A percentile compares a stretch with the other conserved stretches of the same genome.
Evolutionary conservation across 2,797 vertebrate species (phyloP).

Genomic region (Spinibarbus caldwelli): DNA sequence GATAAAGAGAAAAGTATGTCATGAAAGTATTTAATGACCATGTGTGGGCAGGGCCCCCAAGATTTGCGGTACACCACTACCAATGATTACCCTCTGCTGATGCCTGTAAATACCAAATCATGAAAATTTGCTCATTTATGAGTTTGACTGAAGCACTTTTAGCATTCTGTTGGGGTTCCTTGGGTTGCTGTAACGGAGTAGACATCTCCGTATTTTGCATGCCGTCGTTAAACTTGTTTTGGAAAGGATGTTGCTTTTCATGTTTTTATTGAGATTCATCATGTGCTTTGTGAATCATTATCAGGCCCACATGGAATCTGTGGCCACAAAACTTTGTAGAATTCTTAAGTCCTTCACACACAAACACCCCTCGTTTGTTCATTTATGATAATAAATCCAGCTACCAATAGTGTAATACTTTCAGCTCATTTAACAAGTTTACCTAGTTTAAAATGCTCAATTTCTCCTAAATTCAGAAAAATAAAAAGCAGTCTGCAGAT

Average conservation of each 20-base stretch:
- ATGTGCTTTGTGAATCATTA: background rate
- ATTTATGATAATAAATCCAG: background rate
- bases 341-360: background rate
- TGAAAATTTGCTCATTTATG: constrained; percentile 19
- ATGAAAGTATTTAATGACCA: background rate
- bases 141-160: constrained; percentile 34
- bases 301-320: background rate
- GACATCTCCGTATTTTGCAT: constrained; percentile 16
- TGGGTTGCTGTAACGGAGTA: constrained; percentile 14
- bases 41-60: background rate
- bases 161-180: constrained; percentile 30
- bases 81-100: constrained; percentile 1
- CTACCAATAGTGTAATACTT: background rate
- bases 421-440: background rate
- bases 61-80: background rate
- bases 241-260: background rate
- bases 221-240: background rate
- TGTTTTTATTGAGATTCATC: constrained; percentile 22
- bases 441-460: background rate
- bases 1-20: background rate
- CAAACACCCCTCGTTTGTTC: background rate
- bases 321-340: background rate
- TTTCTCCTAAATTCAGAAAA: background rate
- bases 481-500: background rate
- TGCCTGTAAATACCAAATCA: background rate